These are phyloP conservation scores for Orbicella faveolata DNA, from an alignment of 64 coral and sea anemone species.

Conservation along the genomic window DNA sequence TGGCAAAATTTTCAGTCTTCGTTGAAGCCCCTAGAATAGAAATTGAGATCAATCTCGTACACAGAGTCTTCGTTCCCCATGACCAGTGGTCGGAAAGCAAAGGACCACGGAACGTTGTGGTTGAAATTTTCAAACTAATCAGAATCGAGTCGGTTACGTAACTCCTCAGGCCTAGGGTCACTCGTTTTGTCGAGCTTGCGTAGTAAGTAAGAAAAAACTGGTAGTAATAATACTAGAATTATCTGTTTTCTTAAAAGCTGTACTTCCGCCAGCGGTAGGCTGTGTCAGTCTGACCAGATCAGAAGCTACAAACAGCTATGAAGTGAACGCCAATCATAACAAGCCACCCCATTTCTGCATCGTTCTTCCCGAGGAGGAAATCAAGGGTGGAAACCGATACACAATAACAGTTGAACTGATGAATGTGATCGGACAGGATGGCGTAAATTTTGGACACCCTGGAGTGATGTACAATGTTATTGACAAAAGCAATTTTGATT, in stretches of 20 bases:
- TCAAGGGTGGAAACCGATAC: neutral
- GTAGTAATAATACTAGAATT: neutral
- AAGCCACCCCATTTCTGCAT: neutral
- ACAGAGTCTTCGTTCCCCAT: too few species aligned
- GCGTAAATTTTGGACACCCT: conserved; percentile 4
- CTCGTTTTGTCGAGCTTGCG: too few species aligned
- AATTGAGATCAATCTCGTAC: too few species aligned
- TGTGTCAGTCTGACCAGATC: too few species aligned
- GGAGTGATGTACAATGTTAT: conserved; percentile 50
- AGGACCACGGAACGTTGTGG: too few species aligned
- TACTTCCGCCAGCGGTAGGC: neutral
- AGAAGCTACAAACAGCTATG: neutral
- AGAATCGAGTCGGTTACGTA: too few species aligned
- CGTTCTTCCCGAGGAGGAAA: neutral
- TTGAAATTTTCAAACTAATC: too few species aligned
- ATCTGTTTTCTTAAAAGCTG: neutral
- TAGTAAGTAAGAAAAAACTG: too few species aligned
- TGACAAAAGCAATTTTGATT: conserved; percentile 31
- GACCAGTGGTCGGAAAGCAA: too few species aligned
- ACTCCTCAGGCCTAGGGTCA: too few species aligned
- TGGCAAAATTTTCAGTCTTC: too few species aligned
- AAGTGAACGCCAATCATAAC: neutral
- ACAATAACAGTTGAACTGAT: neutral
- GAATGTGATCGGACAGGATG: neutral
- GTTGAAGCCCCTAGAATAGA: too few species aligned